Conservation (phyloP, 2,797 vertebrate species). For the Schizothorax lantsangensis region DNA sequence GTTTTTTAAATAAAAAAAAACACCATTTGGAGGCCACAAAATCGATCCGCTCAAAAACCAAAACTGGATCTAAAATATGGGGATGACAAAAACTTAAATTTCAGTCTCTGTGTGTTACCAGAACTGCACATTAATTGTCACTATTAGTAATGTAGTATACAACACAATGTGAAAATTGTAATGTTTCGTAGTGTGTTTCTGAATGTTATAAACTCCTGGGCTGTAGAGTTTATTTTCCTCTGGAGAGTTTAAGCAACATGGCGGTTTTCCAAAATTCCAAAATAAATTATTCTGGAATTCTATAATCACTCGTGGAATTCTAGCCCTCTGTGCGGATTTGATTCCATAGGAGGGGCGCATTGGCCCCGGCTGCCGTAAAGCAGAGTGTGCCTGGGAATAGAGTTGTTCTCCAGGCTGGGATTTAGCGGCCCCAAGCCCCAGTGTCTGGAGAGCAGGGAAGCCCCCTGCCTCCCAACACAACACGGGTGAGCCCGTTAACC, state of each 20-base stretch:
- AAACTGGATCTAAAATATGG: background rate
- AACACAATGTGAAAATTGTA: background rate
- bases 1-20: background rate
- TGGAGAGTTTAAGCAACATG: conserved; percentile 10
- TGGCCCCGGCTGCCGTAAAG: conserved; percentile 67
- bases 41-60: background rate
- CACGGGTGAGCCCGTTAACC: conserved; percentile 55
- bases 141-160: background rate
- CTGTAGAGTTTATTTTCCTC: background rate
- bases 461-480: conserved; percentile 52
- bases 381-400: conserved; percentile 60
- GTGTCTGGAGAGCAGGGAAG: conserved; percentile 43
- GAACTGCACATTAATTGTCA: background rate
- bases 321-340: conserved; percentile 40
- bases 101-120: background rate
- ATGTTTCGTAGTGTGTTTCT: background rate
- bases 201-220: background rate
- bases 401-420: conserved; percentile 63
- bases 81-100: background rate
- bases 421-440: conserved; percentile 55
- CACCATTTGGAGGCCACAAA: background rate
- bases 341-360: conserved; percentile 60
- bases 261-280: conserved; percentile 41
- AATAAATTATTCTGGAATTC: conserved; percentile 52
- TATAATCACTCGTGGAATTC: conserved; percentile 47